A percentile compares a stretch with the other conserved stretches of the same genome.
Evolutionary conservation across 2,113 vertebrate species (phyloP).

Genomic region (Caranx ignobilis): DNA sequence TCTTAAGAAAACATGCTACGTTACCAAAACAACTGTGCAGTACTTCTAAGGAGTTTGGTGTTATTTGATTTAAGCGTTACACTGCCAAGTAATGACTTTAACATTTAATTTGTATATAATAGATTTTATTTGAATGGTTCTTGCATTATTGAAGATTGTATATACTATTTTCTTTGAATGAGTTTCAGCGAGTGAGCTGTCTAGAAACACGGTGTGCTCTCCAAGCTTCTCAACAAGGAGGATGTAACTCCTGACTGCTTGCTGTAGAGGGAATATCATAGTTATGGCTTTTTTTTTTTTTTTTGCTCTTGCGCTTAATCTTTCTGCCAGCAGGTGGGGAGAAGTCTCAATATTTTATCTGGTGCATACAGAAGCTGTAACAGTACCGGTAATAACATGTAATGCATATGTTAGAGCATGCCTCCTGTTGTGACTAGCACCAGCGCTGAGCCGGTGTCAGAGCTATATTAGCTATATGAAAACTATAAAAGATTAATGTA

Average conservation of each 20-base stretch:
- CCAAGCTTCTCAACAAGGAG: background rate
- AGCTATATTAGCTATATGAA: conserved; percentile 51
- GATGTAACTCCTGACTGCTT: conserved; percentile 11
- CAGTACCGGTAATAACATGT: conserved; percentile 36
- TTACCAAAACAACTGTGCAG: conserved; percentile 22
- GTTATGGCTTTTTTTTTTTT: background rate
- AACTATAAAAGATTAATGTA: conserved; percentile 27
- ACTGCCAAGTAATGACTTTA: conserved; percentile 75
- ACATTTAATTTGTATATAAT: conserved; percentile 45
- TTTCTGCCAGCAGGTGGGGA: conserved; percentile 69
- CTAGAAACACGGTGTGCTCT: conserved; percentile 1
- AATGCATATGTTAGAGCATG: conserved; percentile 65
- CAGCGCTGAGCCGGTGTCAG: conserved; percentile 29
- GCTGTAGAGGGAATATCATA: background rate
- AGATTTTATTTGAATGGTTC: conserved; percentile 42
- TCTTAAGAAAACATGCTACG: background rate
- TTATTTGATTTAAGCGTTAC: conserved; percentile 63
- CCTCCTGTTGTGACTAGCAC: conserved; percentile 45
- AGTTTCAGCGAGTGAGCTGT: background rate
- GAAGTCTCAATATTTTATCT: conserved; percentile 33
- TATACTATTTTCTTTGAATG: conserved; percentile 8
- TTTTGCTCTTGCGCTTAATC: conserved; percentile 49
- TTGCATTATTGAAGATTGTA: conserved; percentile 17
- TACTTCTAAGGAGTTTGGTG: conserved; percentile 20
- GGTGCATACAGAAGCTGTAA: conserved; percentile 40